These are phyloP conservation scores for Paedocypris micromegethes DNA, from an alignment of 2,797 vertebrate species.

Conservation along the genomic window DNA sequence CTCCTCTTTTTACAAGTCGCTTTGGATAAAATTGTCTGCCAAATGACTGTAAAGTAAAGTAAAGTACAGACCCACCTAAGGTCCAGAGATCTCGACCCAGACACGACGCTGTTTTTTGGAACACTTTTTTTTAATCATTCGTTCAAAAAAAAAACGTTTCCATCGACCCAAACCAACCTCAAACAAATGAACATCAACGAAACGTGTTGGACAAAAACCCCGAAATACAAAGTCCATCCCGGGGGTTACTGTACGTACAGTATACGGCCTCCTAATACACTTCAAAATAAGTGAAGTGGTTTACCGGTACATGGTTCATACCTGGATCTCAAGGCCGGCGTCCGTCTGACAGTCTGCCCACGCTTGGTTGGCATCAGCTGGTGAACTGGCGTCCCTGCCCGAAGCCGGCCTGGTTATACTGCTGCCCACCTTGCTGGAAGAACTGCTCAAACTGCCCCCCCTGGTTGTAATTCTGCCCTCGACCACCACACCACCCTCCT, in stretches of 20 bases:
- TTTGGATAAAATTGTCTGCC: too few relatives aligned
- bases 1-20: too few relatives aligned
- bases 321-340: slow-evolving; percentile 3
- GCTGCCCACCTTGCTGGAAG: slow-evolving; percentile 95
- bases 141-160: too few relatives aligned
- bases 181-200: not conserved
- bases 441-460: slow-evolving; percentile 98
- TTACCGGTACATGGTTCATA: not conserved
- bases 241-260: not conserved
- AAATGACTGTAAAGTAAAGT: too few relatives aligned
- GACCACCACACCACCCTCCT: slow-evolving; percentile 86
- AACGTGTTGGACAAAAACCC: slow-evolving; percentile 9
- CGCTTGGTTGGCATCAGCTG: slow-evolving; percentile 70
- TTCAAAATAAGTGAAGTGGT: slow-evolving; percentile 18
- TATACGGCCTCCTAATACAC: slow-evolving; percentile 1
- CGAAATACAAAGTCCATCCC: slow-evolving; percentile 11
- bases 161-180: slow-evolving; percentile 8
- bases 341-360: slow-evolving; percentile 10
- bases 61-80: too few relatives aligned
- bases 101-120: too few relatives aligned
- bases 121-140: too few relatives aligned
- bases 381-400: slow-evolving; percentile 89
- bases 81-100: too few relatives aligned
- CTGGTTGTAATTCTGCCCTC: slow-evolving; percentile 88
- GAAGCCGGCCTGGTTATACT: slow-evolving; percentile 92